phyloP scores from a whole-genome alignment of 2,888 invertebrate species.

The Ennomos quercinarius region DNA sequence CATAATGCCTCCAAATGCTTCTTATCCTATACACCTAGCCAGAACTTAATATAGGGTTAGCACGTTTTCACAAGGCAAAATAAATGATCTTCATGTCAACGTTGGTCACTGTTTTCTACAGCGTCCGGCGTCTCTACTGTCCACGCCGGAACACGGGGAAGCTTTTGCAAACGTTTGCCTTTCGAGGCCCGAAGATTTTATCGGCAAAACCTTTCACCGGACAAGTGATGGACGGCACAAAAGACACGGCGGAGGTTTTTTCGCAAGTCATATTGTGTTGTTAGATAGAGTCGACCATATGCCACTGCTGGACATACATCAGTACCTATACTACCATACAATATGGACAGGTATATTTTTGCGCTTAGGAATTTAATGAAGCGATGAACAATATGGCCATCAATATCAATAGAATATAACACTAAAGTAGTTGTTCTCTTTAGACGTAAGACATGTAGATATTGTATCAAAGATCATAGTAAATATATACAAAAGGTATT shows the following conservation, averaged over 20 bases:
- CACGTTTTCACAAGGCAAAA: too few relatives aligned
- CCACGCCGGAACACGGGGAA: conserved; percentile 31
- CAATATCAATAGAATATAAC: too few relatives aligned
- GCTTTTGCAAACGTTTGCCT: conserved; percentile 42
- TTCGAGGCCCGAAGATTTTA: conserved; percentile 46
- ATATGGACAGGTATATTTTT: conserved; percentile 14
- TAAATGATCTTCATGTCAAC: neutral
- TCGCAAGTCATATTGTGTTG: conserved; percentile 21
- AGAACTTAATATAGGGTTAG: too few relatives aligned
- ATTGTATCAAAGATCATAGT: too few relatives aligned
- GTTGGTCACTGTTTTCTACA: conserved; percentile 17
- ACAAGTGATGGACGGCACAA: conserved; percentile 32
- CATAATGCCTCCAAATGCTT: too few relatives aligned
- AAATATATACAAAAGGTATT: too few relatives aligned
- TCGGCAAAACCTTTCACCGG: conserved; percentile 29
- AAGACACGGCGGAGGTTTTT: conserved; percentile 25
- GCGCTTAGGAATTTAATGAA: conserved; percentile 10
- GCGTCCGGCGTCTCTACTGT: conserved; percentile 4
- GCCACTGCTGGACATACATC: neutral
- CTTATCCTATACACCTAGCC: too few relatives aligned
- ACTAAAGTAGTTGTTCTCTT: too few relatives aligned
- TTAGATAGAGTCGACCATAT: conserved; percentile 22
- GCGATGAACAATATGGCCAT: neutral
- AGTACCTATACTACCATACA: neutral
- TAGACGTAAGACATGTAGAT: too few relatives aligned